Conservation (phyloP, 2,797 vertebrate genomes). For the Danio choprae region DNA sequence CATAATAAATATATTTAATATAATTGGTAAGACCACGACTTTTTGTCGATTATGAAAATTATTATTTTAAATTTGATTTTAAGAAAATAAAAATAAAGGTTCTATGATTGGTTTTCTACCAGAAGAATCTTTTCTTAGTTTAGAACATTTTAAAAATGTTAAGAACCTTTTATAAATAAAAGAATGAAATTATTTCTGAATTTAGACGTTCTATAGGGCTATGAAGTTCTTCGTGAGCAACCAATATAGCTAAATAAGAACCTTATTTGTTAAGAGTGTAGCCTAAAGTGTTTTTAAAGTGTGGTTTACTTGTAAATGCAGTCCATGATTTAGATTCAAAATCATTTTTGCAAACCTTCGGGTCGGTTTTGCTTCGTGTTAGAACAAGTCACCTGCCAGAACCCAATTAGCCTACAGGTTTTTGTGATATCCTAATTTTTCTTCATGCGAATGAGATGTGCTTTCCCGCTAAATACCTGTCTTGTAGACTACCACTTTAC, state of each 20-base stretch:
- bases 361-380: background rate
- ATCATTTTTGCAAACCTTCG: background rate
- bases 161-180: too few relatives aligned
- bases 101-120: too few relatives aligned
- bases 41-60: too few relatives aligned
- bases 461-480: conserved; percentile 4
- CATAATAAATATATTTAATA: too few relatives aligned
- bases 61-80: too few relatives aligned
- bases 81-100: too few relatives aligned
- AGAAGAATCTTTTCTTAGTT: too few relatives aligned
- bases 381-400: background rate
- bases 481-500: background rate
- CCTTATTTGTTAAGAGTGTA: background rate
- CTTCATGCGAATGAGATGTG: background rate
- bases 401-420: background rate
- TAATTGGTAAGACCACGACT: background rate
- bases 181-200: too few relatives aligned
- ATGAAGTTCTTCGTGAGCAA: too few relatives aligned
- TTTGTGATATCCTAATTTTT: background rate
- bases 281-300: background rate
- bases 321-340: background rate
- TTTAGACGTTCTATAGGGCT: too few relatives aligned
- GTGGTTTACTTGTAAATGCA: background rate
- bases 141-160: too few relatives aligned
- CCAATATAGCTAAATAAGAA: too few relatives aligned